phyloP scores from a whole-genome alignment of 2,797 vertebrate genomes.

The Allobates femoralis region DNA sequence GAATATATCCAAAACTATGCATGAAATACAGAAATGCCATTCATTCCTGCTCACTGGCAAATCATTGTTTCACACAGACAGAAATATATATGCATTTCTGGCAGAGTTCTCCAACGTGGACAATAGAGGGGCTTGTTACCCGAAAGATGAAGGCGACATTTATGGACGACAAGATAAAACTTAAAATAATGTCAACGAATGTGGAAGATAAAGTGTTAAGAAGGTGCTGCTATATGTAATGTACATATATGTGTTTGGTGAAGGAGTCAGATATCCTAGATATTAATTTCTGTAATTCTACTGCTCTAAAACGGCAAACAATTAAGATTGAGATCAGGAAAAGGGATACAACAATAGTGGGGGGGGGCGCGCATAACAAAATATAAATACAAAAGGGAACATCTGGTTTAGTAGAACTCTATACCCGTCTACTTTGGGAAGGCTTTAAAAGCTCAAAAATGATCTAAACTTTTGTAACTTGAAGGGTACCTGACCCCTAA shows the following conservation, averaged over 20 bases:
- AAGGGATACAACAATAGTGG: neutral
- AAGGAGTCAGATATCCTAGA: neutral
- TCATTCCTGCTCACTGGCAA: slow-evolving; percentile 10
- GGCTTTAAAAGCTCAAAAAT: too few relatives aligned
- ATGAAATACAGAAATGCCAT: slow-evolving; percentile 13
- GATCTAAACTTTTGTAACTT: too few relatives aligned
- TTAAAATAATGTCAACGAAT: neutral
- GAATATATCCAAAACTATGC: neutral
- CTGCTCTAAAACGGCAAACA: neutral
- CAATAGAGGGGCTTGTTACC: slow-evolving; percentile 25
- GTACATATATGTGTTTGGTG: neutral
- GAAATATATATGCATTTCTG: neutral
- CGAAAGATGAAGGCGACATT: neutral
- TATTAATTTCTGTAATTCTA: neutral
- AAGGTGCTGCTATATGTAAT: neutral
- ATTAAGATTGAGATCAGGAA: neutral
- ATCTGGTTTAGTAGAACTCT: neutral
- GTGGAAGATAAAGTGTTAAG: neutral
- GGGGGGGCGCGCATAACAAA: too few relatives aligned
- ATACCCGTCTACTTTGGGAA: too few relatives aligned
- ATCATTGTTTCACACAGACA: slow-evolving; percentile 33
- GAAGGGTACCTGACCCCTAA: too few relatives aligned
- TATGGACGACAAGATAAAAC: neutral
- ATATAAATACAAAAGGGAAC: too few relatives aligned
- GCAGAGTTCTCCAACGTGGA: neutral